phyloP scores from a whole-genome alignment of 2,113 vertebrate genomes.

The Theristicus caerulescens region DNA sequence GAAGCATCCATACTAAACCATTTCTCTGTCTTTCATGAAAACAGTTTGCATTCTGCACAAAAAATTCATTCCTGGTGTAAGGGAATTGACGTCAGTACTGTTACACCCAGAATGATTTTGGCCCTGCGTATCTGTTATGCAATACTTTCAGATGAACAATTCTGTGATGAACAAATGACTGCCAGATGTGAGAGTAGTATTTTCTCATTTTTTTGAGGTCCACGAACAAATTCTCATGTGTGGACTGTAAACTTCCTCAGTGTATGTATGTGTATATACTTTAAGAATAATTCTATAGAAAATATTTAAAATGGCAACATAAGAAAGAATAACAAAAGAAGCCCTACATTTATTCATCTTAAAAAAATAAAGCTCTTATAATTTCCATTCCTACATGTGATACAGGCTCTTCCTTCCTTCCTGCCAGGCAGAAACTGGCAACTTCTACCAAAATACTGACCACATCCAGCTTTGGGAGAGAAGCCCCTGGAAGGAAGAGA shows the following conservation, averaged over 20 bases:
- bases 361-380: not conserved
- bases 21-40: conserved; percentile 45
- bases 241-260: not conserved
- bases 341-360: not conserved
- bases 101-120: conserved; percentile 62
- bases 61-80: conserved; percentile 42
- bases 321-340: not conserved
- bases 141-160: conserved; percentile 62
- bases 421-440: not conserved
- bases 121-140: conserved; percentile 52
- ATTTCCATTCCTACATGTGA: not conserved
- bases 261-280: not conserved
- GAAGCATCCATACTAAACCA: not conserved
- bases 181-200: conserved; percentile 54
- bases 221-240: not conserved
- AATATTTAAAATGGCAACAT: not conserved
- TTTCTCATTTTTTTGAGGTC: conserved; percentile 6
- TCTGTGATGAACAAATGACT: conserved; percentile 62
- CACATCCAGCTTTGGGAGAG: not conserved
- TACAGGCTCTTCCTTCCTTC: not conserved
- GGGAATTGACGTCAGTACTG: conserved; percentile 54
- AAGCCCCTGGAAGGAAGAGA: not conserved
- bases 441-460: not conserved
- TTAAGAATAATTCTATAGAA: not conserved
- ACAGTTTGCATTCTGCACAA: conserved; percentile 46